Conservation (phyloP, 2,888 invertebrate species). For the Phaonia tiefii region DNA sequence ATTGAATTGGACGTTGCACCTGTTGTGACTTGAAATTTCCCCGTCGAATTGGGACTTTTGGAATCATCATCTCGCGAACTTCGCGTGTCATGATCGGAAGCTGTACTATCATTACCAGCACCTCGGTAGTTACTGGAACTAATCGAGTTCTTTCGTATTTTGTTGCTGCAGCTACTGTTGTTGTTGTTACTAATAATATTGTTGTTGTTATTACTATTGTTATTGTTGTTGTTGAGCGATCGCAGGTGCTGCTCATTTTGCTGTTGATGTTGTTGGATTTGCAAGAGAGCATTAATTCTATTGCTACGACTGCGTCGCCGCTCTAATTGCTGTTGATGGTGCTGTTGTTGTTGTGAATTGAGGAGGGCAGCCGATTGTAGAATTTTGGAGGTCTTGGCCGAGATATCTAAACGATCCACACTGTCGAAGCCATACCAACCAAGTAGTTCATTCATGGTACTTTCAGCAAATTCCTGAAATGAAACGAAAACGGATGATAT, state of each 20-base stretch:
- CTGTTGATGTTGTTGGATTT: slow-evolving; percentile 65
- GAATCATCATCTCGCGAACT: slow-evolving; percentile 80
- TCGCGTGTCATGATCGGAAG: slow-evolving; percentile 79
- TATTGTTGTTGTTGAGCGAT: slow-evolving; percentile 62
- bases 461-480: slow-evolving; percentile 93
- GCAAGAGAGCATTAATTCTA: slow-evolving; percentile 64
- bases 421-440: slow-evolving; percentile 95
- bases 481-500: no score
- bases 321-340: slow-evolving; percentile 69
- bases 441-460: slow-evolving; percentile 94
- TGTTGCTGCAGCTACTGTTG: slow-evolving; percentile 66
- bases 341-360: slow-evolving; percentile 70
- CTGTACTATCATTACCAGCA: slow-evolving; percentile 76
- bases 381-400: slow-evolving; percentile 77
- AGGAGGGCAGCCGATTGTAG: slow-evolving; percentile 73
- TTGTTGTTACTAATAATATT: slow-evolving; percentile 46
- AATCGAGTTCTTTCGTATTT: slow-evolving; percentile 63
- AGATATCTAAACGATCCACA: slow-evolving; percentile 83
- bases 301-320: slow-evolving; percentile 73
- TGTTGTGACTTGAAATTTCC: slow-evolving; percentile 43
- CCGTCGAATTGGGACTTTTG: slow-evolving; percentile 79
- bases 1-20: slow-evolving; percentile 69
- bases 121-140: slow-evolving; percentile 59
- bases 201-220: slow-evolving; percentile 57
- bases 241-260: slow-evolving; percentile 66